A percentile compares a stretch with the other conserved stretches of the same genome.
Conservation (phyloP, 1,140 invertebrate species). For the Heliconius eleuchia region DNA sequence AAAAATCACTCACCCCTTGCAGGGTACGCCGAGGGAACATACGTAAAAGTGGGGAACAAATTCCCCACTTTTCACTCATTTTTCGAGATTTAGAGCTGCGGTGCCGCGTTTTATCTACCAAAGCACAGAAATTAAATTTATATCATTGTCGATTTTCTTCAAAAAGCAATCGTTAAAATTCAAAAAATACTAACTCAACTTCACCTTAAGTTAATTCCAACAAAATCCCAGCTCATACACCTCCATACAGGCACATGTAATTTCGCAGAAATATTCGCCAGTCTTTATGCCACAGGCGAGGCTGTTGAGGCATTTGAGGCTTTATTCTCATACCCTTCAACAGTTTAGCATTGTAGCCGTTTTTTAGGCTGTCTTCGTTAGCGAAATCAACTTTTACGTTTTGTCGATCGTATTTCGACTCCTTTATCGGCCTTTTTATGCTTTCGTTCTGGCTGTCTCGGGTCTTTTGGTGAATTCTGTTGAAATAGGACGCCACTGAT, state of each 20-base stretch:
- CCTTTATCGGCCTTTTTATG: neutral
- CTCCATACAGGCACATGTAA: conserved; percentile 4
- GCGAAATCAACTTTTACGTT: conserved; percentile 48
- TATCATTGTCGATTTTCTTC: no score
- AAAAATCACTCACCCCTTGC: no score
- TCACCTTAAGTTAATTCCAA: conserved; percentile 18
- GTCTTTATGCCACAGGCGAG: conserved; percentile 35
- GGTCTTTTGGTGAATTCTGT: conserved; percentile 12
- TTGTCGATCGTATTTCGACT: conserved; percentile 40
- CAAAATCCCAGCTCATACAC: conserved; percentile 14
- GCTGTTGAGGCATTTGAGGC: conserved; percentile 44
- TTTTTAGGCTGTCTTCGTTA: conserved; percentile 58
- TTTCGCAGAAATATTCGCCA: conserved; percentile 52
- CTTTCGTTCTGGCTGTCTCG: conserved; percentile 24
- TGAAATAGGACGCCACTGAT: neutral
- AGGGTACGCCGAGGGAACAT: no score
- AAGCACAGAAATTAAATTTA: no score
- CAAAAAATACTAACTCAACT: no score
- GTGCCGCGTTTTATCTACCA: no score
- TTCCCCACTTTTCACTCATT: no score
- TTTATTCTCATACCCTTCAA: conserved; percentile 61
- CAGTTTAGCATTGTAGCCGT: conserved; percentile 70
- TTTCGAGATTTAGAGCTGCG: no score
- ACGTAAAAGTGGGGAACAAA: no score
- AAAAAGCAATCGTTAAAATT: neutral